phyloP scores from a whole-genome alignment of 1,140 invertebrate species.

The Drosophila insularis region DNA sequence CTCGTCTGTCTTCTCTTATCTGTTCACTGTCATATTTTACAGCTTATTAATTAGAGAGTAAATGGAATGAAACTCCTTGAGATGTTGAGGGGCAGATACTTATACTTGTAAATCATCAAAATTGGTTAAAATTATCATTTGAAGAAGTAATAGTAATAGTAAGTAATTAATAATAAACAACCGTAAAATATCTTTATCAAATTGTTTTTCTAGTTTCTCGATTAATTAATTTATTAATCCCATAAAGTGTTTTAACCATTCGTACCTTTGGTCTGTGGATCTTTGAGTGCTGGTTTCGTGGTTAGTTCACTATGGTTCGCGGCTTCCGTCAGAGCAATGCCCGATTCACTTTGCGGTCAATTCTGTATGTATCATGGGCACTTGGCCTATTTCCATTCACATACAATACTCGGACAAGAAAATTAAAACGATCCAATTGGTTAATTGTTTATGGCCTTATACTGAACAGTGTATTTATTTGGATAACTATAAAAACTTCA shows the following conservation, averaged over 20 bases:
- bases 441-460: neutral
- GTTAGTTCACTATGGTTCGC: conserved; percentile 2
- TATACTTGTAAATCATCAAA: neutral
- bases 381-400: conserved; percentile 1
- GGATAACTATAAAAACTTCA: neutral
- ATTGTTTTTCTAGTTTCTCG: neutral
- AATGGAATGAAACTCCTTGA: neutral
- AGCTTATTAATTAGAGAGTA: neutral
- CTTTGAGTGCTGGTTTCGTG: too few relatives aligned
- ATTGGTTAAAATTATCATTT: too few relatives aligned
- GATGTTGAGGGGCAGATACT: neutral
- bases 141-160: too few relatives aligned
- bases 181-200: neutral
- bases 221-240: too few relatives aligned
- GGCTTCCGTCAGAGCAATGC: neutral
- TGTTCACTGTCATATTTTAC: neutral
- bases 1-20: neutral
- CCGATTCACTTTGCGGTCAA: neutral
- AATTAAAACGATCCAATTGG: neutral
- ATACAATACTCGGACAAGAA: neutral
- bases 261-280: too few relatives aligned
- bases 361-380: neutral
- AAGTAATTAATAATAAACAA: too few relatives aligned
- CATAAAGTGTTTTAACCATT: too few relatives aligned
- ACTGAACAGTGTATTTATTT: neutral